Evolutionary conservation across 2,797 vertebrate species (phyloP).

Genomic region (Sebastes trivittatus): DNA sequence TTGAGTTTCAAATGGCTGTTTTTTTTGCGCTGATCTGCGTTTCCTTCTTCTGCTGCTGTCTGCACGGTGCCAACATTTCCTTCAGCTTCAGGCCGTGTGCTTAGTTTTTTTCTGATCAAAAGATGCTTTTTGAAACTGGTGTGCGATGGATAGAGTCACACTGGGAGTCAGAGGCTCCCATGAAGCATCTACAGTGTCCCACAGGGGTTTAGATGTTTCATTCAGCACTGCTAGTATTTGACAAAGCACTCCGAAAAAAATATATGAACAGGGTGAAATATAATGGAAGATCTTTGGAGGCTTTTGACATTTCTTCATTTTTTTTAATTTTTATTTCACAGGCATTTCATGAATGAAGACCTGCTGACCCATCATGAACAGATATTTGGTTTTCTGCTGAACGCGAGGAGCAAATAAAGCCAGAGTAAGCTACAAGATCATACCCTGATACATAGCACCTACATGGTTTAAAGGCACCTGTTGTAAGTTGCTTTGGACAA

Average conservation of each 20-base stretch:
- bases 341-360: neutral
- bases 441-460: neutral
- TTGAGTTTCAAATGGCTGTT: neutral
- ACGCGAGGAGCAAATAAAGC: neutral
- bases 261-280: neutral
- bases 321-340: neutral
- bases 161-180: neutral
- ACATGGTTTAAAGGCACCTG: neutral
- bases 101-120: constrained; percentile 11
- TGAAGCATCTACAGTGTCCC: neutral
- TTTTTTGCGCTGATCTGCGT: neutral
- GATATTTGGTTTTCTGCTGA: neutral
- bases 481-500: neutral
- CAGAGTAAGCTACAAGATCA: neutral
- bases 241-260: neutral
- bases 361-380: neutral
- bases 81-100: constrained; percentile 7
- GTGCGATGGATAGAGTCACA: neutral
- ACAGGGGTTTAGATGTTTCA: neutral
- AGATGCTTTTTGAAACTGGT: constrained; percentile 1
- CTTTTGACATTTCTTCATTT: neutral
- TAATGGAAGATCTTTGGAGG: neutral
- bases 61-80: neutral
- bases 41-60: neutral
- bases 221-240: neutral